Evolutionary conservation across 2,888 invertebrate species (phyloP).

Genomic region (Scaptomyza caliginosa): DNA sequence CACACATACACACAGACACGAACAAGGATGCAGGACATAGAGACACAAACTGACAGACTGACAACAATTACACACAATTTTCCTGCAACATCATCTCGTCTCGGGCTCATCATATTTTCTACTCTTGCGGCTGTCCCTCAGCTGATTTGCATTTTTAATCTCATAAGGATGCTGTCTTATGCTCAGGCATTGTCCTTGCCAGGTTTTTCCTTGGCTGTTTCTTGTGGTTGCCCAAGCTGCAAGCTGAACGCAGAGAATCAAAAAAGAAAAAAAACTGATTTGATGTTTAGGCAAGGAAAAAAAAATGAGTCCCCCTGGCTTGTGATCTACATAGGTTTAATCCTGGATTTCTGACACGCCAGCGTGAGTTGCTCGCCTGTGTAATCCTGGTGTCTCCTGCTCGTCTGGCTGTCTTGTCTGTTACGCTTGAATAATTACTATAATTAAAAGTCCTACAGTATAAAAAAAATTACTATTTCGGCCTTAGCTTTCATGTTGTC

Average conservation of each 20-base stretch:
- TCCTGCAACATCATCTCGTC: conserved; percentile 62
- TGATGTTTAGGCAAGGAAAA: conserved; percentile 6
- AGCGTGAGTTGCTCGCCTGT: conserved; percentile 19
- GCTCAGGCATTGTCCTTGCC: conserved; percentile 63
- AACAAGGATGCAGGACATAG: conserved; percentile 9
- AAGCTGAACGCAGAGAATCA: conserved; percentile 35
- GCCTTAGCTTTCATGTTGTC: conserved; percentile 59
- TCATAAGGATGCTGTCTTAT: conserved; percentile 77
- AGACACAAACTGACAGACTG: conserved; percentile 40
- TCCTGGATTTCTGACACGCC: conserved; percentile 74
- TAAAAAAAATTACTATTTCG: conserved; percentile 11
- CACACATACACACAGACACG: conserved; percentile 26
- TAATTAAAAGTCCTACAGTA: conserved; percentile 68
- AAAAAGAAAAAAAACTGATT: conserved; percentile 26
- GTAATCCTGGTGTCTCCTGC: conserved; percentile 30
- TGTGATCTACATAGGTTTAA: conserved; percentile 74
- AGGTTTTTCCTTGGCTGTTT: conserved; percentile 30
- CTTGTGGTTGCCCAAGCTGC: conserved; percentile 69
- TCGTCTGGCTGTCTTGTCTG: conserved; percentile 24
- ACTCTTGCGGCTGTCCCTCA: conserved; percentile 56
- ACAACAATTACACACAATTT: conserved; percentile 67
- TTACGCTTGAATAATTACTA: conserved; percentile 73
- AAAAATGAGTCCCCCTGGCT: conserved; percentile 21
- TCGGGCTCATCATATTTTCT: conserved; percentile 61
- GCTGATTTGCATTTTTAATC: conserved; percentile 83